Evolutionary conservation across 1,140 invertebrate genomes (phyloP), one percentile per base, ranked within the genome.

Genomic region (Drosophila sucinea): DNA sequence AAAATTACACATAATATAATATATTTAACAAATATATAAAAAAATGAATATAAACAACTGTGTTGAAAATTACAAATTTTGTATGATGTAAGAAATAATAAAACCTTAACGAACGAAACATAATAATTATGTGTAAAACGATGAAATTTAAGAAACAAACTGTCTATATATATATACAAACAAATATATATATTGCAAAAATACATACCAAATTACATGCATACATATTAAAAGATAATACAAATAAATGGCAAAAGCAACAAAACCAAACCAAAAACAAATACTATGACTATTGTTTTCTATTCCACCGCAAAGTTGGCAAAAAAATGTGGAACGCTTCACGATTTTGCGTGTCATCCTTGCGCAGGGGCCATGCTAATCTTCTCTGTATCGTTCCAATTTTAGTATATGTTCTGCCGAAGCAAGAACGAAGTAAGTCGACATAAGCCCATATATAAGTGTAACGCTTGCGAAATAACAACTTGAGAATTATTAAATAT

Each of bases 351-450:
- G 95, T 96, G 96, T 96, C 95, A 96, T 96, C 96, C 95, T 96
- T 96, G 95, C 96, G 95, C 95, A 97, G 95, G 95, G 96, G 96
- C 96, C 96, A 97, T 96, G 96, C 96, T 97, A 97, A 97, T 97
- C 96, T 96, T 96, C 96, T 96, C 96, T 96, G 96, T 96, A 96
- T 96, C 95, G 95, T 96, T 97, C 96, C 95, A 95, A 95, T 95
- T 95, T 95, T 95, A 95, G 94, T 95, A 95, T 95, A 95, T 95
- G 94, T 95, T 95, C 94, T 94, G 94, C 94, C 94, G 94, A 95
- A 95, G 94, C 94, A 94, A 95, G 94, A 95, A 95, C 94, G 77
- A 87, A 17, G 29, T 35, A 35, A 0, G 0, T 0, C 0, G 0
- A 0, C 33, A 54, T 47, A 55, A 11, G 3, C 1, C 0, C 11